These are phyloP conservation scores for Neodon shergylaensis DNA, from an alignment of 2,113 vertebrate species.

Conservation along the genomic window DNA sequence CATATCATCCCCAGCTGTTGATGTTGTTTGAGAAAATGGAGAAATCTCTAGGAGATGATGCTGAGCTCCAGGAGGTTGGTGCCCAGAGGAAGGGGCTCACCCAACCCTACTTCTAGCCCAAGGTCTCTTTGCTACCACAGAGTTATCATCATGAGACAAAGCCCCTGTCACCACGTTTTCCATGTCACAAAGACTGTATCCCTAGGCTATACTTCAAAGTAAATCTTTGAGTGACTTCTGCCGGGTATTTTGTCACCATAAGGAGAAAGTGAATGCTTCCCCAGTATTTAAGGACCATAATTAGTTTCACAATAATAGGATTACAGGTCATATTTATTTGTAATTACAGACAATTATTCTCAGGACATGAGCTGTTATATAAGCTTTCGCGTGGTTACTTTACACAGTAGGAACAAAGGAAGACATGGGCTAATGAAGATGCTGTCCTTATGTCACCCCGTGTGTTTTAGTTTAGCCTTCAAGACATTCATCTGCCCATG, in stretches of 20 bases:
- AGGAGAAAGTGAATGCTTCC: not conserved
- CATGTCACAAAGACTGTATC: not conserved
- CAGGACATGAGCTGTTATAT: not conserved
- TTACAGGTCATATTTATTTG: conserved; percentile 24
- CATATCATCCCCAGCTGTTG: not conserved
- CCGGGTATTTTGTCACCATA: not conserved
- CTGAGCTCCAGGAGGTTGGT: not conserved
- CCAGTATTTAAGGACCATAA: not conserved
- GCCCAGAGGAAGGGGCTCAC: not conserved
- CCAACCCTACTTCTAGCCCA: not conserved
- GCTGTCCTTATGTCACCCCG: not conserved
- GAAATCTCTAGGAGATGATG: not conserved
- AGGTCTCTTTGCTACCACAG: not conserved
- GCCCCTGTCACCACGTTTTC: not conserved
- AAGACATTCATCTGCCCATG: not conserved
- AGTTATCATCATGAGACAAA: not conserved
- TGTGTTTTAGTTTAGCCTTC: not conserved
- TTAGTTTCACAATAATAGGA: conserved; percentile 23
- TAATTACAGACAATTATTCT: conserved; percentile 48
- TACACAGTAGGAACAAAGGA: not conserved
- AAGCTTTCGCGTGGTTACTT: conserved; percentile 14
- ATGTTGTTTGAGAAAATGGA: not conserved
- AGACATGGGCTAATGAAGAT: not conserved
- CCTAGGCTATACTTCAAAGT: not conserved
- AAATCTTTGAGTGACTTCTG: not conserved